These are phyloP conservation scores for Bembecia ichneumoniformis DNA, from an alignment of 2,888 invertebrate genomes.

Conservation along the genomic window DNA sequence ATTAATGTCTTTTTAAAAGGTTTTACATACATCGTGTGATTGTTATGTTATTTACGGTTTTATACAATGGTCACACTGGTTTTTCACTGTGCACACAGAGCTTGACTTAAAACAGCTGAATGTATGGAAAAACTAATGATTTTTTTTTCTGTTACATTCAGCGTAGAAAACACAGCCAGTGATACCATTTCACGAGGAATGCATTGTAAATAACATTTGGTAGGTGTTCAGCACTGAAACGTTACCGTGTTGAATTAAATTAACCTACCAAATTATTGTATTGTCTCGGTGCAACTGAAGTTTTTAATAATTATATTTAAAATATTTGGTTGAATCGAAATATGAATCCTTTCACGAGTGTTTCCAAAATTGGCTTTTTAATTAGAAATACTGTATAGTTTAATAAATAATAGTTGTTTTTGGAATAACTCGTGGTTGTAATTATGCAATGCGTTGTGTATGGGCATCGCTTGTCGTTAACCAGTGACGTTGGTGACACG, in stretches of 20 bases:
- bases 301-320: slow-evolving; percentile 1
- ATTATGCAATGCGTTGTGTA: slow-evolving; percentile 53
- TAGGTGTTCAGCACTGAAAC: slow-evolving; percentile 51
- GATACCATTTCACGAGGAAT: slow-evolving; percentile 50
- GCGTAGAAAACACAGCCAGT: slow-evolving; percentile 24
- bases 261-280: slow-evolving; percentile 51
- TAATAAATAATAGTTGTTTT: slow-evolving; percentile 13
- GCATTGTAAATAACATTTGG: slow-evolving; percentile 69
- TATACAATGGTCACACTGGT: slow-evolving; percentile 37
- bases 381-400: neutral
- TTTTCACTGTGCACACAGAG: slow-evolving; percentile 3
- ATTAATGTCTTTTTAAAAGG: slow-evolving; percentile 50
- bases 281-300: slow-evolving; percentile 16
- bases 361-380: neutral
- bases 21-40: slow-evolving; percentile 59
- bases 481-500: slow-evolving; percentile 46
- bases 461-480: slow-evolving; percentile 71
- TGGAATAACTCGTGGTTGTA: slow-evolving; percentile 21
- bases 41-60: slow-evolving; percentile 54
- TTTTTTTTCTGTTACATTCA: slow-evolving; percentile 22
- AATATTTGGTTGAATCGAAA: slow-evolving; percentile 12
- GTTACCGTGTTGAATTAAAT: slow-evolving; percentile 36
- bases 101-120: slow-evolving; percentile 16
- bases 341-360: slow-evolving; percentile 7
- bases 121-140: slow-evolving; percentile 19